A percentile compares a stretch with the other conserved stretches of the same genome.
These are phyloP conservation scores for Sebastes vulpes DNA, from an alignment of 2,797 vertebrate species.

Conservation along the genomic window DNA sequence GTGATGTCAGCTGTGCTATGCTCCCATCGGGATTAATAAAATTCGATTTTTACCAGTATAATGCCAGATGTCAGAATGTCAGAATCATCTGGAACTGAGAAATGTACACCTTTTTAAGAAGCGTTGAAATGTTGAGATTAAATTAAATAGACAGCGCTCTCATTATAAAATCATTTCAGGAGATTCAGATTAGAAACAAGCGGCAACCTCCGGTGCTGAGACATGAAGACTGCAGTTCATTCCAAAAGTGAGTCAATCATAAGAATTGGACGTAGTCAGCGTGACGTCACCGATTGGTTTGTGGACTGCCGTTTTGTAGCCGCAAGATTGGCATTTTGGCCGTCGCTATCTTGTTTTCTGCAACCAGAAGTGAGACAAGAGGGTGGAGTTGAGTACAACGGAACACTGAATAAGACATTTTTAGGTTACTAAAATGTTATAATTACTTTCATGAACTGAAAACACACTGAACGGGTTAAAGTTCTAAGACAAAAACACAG, in stretches of 20 bases:
- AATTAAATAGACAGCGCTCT: not conserved
- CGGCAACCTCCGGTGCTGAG: not conserved
- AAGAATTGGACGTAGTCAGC: too few relatives aligned
- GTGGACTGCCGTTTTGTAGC: too few relatives aligned
- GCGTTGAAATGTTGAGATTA: not conserved
- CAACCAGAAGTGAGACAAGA: too few relatives aligned
- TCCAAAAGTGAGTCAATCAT: not conserved
- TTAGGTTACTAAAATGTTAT: too few relatives aligned
- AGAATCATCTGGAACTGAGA: not conserved
- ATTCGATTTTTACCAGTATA: not conserved
- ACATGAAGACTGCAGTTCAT: not conserved
- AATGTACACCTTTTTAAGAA: not conserved
- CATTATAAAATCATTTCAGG: not conserved
- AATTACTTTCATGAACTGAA: too few relatives aligned
- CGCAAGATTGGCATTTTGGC: too few relatives aligned
- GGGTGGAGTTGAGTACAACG: too few relatives aligned
- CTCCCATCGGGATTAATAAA: constrained; percentile 26
- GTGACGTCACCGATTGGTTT: too few relatives aligned
- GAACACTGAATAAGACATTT: too few relatives aligned
- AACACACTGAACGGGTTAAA: too few relatives aligned
- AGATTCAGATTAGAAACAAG: not conserved
- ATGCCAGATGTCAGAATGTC: not conserved
- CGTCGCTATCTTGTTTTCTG: too few relatives aligned
- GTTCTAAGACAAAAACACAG: too few relatives aligned
- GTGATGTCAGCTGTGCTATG: constrained; percentile 2